Percentiles rank a stretch among this genome's conserved stretches.
phyloP scores from a whole-genome alignment of 2,113 vertebrate genomes.

The Menidia beryllina region DNA sequence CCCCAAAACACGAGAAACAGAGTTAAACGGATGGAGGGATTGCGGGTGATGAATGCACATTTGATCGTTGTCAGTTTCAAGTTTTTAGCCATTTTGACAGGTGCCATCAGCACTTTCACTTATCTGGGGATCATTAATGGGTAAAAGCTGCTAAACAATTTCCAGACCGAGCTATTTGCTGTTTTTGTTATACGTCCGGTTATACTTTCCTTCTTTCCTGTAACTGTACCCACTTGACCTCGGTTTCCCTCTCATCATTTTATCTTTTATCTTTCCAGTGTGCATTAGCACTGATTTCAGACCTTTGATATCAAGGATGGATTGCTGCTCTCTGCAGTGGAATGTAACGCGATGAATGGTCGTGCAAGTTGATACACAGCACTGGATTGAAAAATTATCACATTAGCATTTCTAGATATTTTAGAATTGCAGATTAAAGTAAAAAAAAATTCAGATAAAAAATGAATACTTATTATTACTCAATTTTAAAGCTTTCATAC shows the following conservation, averaged over 20 bases:
- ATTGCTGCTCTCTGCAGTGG: not conserved
- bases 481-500: too few relatives aligned
- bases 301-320: not conserved
- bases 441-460: not conserved
- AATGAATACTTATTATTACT: too few relatives aligned
- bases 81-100: not conserved
- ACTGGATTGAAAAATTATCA: too few relatives aligned
- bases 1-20: conserved; percentile 24
- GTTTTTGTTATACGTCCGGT: not conserved
- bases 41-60: conserved; percentile 7
- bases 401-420: too few relatives aligned
- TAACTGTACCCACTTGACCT: not conserved
- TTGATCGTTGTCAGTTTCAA: conserved; percentile 8
- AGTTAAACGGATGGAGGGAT: conserved; percentile 42
- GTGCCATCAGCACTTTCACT: not conserved
- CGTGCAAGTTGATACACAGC: too few relatives aligned
- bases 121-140: not conserved
- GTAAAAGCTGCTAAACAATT: not conserved
- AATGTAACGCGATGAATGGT: not conserved
- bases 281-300: not conserved
- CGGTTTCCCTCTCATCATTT: not conserved
- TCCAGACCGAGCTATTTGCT: not conserved
- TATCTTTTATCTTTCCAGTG: not conserved
- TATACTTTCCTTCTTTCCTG: not conserved
- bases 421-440: too few relatives aligned